Evolutionary conservation across 1,140 invertebrate species (phyloP).

Genomic region (Periplaneta americana): DNA sequence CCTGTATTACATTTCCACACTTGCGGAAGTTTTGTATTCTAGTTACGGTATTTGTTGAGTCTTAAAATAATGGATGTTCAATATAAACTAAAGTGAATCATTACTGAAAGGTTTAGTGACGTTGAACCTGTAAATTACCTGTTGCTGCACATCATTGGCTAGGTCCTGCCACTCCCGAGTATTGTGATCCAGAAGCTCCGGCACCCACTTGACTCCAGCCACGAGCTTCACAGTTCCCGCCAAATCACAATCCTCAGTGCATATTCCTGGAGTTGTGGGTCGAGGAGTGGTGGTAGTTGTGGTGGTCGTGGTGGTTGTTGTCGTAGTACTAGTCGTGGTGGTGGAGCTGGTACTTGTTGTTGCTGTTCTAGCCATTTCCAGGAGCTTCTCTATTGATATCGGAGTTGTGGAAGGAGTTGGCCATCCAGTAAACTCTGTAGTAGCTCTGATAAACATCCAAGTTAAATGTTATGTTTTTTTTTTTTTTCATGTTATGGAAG

Average conservation of each 20-base stretch:
- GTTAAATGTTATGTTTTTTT: too few relatives aligned
- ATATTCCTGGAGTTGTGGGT: constrained; percentile 76
- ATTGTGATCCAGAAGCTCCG: constrained; percentile 78
- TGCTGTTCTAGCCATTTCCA: constrained; percentile 63
- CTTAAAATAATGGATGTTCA: too few relatives aligned
- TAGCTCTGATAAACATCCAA: too few relatives aligned
- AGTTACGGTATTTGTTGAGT: too few relatives aligned
- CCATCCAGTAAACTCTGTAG: constrained; percentile 85
- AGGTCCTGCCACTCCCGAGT: constrained; percentile 79
- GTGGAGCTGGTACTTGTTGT: constrained; percentile 35
- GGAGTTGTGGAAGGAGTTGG: constrained; percentile 78
- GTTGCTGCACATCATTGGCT: constrained; percentile 69
- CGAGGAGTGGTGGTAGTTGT: constrained; percentile 65
- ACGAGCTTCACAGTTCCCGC: constrained; percentile 79
- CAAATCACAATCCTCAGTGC: constrained; percentile 70
- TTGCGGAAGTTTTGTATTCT: too few relatives aligned
- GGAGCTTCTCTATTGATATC: constrained; percentile 72
- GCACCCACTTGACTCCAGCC: constrained; percentile 73
- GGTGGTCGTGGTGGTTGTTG: constrained; percentile 65
- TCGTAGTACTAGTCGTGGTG: constrained; percentile 45
- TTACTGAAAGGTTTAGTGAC: too few relatives aligned
- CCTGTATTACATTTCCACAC: too few relatives aligned
- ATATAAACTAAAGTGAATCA: too few relatives aligned
- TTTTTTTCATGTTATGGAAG: too few relatives aligned
- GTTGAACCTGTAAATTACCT: too few relatives aligned